These are phyloP conservation scores for Phoebastria nigripes DNA, from an alignment of 2,797 vertebrate genomes.

Conservation along the genomic window DNA sequence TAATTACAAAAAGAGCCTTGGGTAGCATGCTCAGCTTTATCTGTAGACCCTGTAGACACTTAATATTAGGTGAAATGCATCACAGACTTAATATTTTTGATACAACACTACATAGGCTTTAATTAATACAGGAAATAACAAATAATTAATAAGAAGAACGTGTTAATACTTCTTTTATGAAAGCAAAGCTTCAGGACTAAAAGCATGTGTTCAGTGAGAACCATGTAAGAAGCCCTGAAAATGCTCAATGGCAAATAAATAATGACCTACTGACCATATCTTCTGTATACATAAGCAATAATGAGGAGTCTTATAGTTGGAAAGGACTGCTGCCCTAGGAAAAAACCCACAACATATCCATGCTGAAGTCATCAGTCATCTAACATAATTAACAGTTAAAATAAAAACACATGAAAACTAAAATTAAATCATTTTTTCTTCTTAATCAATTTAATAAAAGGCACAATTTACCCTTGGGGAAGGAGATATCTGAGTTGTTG, in stretches of 20 bases:
- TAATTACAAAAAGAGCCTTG: neutral
- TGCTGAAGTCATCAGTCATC: neutral
- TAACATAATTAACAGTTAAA: constrained; percentile 33
- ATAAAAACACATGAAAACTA: neutral
- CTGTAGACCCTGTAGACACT: neutral
- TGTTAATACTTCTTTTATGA: neutral
- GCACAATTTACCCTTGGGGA: neutral
- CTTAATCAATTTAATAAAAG: constrained; percentile 37
- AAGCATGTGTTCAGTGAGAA: neutral
- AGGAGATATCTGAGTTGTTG: neutral
- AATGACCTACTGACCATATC: neutral
- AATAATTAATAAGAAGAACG: neutral
- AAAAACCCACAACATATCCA: neutral
- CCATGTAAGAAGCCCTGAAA: neutral
- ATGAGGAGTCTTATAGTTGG: neutral
- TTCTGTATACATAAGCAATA: neutral
- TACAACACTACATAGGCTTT: neutral
- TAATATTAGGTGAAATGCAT: neutral
- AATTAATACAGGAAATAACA: neutral
- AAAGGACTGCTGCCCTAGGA: neutral
- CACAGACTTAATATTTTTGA: neutral
- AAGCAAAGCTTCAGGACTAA: neutral
- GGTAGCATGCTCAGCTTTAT: neutral
- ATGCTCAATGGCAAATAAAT: neutral
- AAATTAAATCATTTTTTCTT: neutral